These are phyloP conservation scores for Ornithoptera priamus DNA, from an alignment of 2,888 invertebrate species.

Conservation along the genomic window DNA sequence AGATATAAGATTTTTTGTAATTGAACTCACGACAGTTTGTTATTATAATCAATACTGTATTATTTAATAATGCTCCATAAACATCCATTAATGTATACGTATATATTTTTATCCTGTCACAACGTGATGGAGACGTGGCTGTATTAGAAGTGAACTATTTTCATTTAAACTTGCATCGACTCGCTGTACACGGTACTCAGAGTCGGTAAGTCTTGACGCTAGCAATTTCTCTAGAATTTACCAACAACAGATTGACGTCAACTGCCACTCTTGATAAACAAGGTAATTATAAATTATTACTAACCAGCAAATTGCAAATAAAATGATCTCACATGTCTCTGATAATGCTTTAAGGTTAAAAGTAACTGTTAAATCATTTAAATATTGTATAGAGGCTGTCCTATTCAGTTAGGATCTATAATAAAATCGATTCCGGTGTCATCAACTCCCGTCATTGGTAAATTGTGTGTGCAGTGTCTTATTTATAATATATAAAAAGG, in stretches of 20 bases:
- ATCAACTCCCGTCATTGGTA: no score
- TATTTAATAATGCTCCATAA: neutral
- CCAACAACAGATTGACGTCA: constrained; percentile 10
- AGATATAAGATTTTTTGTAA: neutral
- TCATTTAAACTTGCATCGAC: constrained; percentile 27
- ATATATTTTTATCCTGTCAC: neutral
- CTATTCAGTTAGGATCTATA: no score
- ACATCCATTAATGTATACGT: neutral
- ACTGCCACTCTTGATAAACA: neutral
- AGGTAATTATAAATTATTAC: neutral
- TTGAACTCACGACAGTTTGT: neutral
- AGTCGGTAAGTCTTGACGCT: constrained; percentile 11
- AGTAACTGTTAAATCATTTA: no score
- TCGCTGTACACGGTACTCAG: constrained; percentile 9
- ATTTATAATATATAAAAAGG: no score
- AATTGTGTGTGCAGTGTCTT: no score
- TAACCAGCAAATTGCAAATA: neutral
- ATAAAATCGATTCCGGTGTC: no score
- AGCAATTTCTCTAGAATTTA: constrained; percentile 15
- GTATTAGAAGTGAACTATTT: constrained; percentile 25
- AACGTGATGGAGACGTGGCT: constrained; percentile 1
- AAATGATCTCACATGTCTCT: neutral
- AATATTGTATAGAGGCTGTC: no score
- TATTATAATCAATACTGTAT: neutral
- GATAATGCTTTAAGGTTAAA: neutral